Evolutionary conservation across 2,113 vertebrate genomes (phyloP).

Genomic region (Mixornis gularis): DNA sequence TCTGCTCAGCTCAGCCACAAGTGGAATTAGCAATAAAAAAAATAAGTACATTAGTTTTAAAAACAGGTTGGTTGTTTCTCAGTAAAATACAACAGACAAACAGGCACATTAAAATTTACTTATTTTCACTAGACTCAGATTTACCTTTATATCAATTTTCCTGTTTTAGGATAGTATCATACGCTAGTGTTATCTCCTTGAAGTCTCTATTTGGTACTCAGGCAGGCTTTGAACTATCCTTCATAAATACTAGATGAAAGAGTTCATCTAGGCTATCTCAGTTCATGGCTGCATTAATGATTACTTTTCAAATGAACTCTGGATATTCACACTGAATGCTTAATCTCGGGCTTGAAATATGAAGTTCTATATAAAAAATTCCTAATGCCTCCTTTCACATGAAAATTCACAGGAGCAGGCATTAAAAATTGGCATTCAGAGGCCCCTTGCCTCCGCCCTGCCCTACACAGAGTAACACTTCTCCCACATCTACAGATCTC

Average conservation of each 20-base stretch:
- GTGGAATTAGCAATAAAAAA: background rate
- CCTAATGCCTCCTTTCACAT: background rate
- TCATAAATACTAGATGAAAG: slow-evolving; percentile 19
- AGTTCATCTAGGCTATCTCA: slow-evolving; percentile 3
- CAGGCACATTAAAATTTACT: background rate
- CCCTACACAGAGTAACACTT: background rate
- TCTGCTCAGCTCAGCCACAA: background rate
- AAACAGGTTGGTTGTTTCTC: background rate
- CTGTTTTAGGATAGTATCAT: background rate
- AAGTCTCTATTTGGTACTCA: background rate
- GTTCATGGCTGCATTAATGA: slow-evolving; percentile 12
- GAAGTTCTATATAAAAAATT: background rate
- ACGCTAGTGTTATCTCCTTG: background rate
- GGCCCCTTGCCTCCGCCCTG: background rate
- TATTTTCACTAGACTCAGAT: background rate
- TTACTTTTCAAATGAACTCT: slow-evolving; percentile 10
- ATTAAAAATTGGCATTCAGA: background rate
- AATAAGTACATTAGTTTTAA: background rate
- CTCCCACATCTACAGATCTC: background rate
- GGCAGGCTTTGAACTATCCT: slow-evolving; percentile 13
- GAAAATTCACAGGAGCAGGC: background rate
- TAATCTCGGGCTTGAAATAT: background rate
- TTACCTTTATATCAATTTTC: background rate
- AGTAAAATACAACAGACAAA: background rate
- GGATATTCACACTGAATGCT: background rate